Evolutionary conservation across 2,888 invertebrate genomes (phyloP), one percentile per base, ranked within the genome.

Genomic region (Synanthedon myopaeformis): DNA sequence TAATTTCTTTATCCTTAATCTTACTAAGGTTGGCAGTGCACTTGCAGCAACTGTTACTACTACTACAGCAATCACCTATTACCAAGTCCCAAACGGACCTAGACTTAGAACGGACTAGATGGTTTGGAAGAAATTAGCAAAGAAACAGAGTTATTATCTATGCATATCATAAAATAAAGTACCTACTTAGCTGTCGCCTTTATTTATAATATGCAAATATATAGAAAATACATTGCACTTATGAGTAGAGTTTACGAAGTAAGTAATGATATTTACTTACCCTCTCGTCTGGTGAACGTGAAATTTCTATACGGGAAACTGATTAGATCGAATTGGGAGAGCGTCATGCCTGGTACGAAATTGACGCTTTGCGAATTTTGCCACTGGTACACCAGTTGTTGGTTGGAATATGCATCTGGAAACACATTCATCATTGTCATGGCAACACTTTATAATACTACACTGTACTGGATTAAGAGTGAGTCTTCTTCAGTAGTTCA

Each of bases 271-370:
- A 23, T 55, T 54, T 41, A 57, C 64, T 65, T 79, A 92, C 93
- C 95, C 86, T 96, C 95, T 61, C 95, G 89, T 52, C 95, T 89
- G 0, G 91, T 90, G 59, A 94, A 92, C 0, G 95, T 95, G 59
- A 93, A 92, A 79, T 96, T 96, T 60, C 94, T 90, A 65, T 93
- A 93, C 4, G 94, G 94, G 72, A 91, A 94, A 70, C 95, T 94
- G 81, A 95, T 95, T 61, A 98, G 89, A 78, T 97, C 96, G 74
- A 98, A 98, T 79, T 98, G 97, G 1, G 97, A 97, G 14, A 98
- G 88, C 1, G 95, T 93, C 93, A 97, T 96, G 52, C 96, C 97
- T 0, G 94, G 93, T 3, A 95, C 94, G 72, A 96, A 95, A 71
- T 92, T 94, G 0, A 98, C 95, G 53, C 95, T 94, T 56, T 92